Percentiles rank a stretch among this genome's conserved stretches.
Evolutionary conservation across 2,888 invertebrate genomes (phyloP).

Genomic region (Cryptophagus acutangulus): DNA sequence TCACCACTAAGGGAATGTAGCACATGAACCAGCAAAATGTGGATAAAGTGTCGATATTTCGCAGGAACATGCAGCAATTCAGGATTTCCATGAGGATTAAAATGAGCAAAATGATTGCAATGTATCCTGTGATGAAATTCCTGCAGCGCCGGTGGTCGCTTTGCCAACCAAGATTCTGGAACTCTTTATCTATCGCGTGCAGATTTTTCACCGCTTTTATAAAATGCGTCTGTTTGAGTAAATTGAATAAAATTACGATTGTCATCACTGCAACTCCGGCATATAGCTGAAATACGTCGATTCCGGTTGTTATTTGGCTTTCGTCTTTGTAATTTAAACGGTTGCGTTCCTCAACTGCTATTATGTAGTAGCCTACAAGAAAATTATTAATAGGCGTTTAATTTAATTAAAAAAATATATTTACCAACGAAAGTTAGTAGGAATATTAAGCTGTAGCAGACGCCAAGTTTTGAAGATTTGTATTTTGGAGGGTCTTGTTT

Average conservation of each 20-base stretch:
- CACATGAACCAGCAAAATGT: conserved; percentile 8
- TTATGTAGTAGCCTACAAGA: conserved; percentile 3
- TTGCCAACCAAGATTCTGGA: not conserved
- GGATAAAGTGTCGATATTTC: conserved; percentile 1
- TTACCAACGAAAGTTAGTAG: conserved; percentile 2
- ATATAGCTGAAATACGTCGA: conserved; percentile 2
- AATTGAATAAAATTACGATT: not conserved
- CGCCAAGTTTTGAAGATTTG: not conserved
- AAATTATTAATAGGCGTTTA: not conserved
- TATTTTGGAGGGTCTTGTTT: too few relatives aligned
- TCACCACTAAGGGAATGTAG: conserved; percentile 2
- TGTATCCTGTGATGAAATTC: not conserved
- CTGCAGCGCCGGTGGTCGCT: not conserved
- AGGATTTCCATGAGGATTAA: conserved; percentile 1
- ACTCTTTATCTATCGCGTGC: not conserved
- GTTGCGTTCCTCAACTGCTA: conserved; percentile 3
- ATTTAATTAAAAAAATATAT: not conserved
- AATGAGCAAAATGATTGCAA: too few relatives aligned
- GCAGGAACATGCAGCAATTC: conserved; percentile 3
- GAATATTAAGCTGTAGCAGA: conserved; percentile 1
- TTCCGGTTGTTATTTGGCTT: not conserved
- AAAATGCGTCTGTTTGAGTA: not conserved
- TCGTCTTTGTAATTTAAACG: not conserved
- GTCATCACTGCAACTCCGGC: conserved; percentile 1
- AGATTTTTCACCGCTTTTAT: not conserved